phyloP scores from a whole-genome alignment of 2,113 vertebrate species.

The Gasterosteus aculeatus region DNA sequence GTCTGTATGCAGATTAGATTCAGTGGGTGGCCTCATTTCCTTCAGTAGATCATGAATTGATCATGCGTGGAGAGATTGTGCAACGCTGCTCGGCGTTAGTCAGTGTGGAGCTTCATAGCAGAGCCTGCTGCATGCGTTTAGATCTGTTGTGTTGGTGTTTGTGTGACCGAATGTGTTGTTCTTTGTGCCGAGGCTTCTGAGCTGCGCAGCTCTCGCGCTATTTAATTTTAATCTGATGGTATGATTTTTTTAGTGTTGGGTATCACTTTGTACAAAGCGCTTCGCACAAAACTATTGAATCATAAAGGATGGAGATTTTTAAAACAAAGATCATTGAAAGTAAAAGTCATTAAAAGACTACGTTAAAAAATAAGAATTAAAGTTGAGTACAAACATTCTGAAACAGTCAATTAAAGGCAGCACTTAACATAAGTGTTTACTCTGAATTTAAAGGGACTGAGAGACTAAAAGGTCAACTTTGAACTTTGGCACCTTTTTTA shows the following conservation, averaged over 20 bases:
- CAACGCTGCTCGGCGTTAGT: neutral
- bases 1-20: slow-evolving; percentile 39
- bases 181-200: neutral
- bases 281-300: too few relatives aligned
- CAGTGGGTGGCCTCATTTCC: slow-evolving; percentile 38
- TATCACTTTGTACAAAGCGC: neutral
- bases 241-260: neutral
- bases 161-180: neutral
- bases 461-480: neutral
- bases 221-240: neutral
- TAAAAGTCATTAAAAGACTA: too few relatives aligned
- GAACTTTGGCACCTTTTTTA: neutral
- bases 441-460: too few relatives aligned
- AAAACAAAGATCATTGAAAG: too few relatives aligned
- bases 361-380: too few relatives aligned
- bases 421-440: too few relatives aligned
- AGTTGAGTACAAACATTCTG: too few relatives aligned
- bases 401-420: too few relatives aligned
- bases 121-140: neutral
- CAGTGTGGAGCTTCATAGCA: neutral
- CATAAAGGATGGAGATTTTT: too few relatives aligned
- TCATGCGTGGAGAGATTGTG: slow-evolving; percentile 20
- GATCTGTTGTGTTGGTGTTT: neutral
- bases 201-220: neutral
- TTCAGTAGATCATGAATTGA: slow-evolving; percentile 20